Evolutionary conservation across 2,888 invertebrate genomes (phyloP).

Genomic region (Diachrysia chrysitis): DNA sequence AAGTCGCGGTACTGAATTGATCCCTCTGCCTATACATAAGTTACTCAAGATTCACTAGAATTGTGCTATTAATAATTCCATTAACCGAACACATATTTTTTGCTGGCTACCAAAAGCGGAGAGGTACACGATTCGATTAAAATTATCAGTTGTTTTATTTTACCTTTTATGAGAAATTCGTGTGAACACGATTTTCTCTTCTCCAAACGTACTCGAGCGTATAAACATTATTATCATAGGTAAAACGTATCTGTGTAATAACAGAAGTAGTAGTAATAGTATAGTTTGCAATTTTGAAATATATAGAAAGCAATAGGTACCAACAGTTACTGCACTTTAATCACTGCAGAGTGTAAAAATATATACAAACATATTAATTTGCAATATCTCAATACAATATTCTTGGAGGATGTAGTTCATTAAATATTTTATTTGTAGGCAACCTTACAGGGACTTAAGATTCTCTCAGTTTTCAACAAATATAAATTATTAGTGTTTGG

Average conservation of each 20-base stretch:
- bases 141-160: conserved; percentile 1
- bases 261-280: too few relatives aligned
- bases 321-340: too few relatives aligned
- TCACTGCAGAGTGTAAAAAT: too few relatives aligned
- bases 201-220: background rate
- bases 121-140: background rate
- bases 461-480: conserved; percentile 27
- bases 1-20: too few relatives aligned
- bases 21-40: background rate
- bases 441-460: background rate
- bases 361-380: too few relatives aligned
- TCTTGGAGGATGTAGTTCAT: background rate
- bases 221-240: background rate
- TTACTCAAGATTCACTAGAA: background rate
- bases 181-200: background rate
- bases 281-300: too few relatives aligned
- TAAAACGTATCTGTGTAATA: background rate
- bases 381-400: too few relatives aligned
- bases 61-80: conserved; percentile 2
- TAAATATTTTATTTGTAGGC: background rate
- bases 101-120: background rate
- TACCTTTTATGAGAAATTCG: conserved; percentile 3
- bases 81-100: conserved; percentile 2
- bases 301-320: too few relatives aligned
- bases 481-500: conserved; percentile 45